Conservation (phyloP, 1,140 invertebrate genomes). For the Augochlora pura region DNA sequence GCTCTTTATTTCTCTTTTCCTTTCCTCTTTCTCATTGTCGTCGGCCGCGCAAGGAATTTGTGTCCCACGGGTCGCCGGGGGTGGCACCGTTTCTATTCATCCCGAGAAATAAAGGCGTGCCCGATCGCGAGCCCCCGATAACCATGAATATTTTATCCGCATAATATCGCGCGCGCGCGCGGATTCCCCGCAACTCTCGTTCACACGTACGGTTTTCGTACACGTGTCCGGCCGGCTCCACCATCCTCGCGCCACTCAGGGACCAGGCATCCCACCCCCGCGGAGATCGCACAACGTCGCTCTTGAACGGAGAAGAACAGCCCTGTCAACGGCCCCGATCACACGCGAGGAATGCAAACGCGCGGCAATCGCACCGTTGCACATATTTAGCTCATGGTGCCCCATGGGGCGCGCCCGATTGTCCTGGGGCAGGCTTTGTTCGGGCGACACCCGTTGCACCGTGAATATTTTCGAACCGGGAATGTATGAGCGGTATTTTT, state of each 20-base stretch:
- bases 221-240: background rate
- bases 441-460: too few species aligned
- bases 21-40: constrained; percentile 11
- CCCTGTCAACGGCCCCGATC: constrained; percentile 1
- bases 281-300: background rate
- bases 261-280: too few species aligned
- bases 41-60: constrained; percentile 46
- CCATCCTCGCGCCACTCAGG: background rate
- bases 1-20: background rate
- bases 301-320: background rate
- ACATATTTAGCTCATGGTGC: background rate
- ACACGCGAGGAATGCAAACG: constrained; percentile 21
- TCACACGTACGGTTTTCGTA: constrained; percentile 9
- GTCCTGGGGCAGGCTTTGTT: background rate
- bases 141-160: constrained; percentile 74
- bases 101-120: constrained; percentile 71
- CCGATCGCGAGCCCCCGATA: constrained; percentile 71
- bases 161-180: constrained; percentile 62
- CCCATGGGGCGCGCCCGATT: background rate
- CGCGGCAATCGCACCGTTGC: background rate
- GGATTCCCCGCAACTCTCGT: background rate
- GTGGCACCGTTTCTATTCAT: constrained; percentile 72
- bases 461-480: too few species aligned
- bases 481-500: too few species aligned
- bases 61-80: constrained; percentile 40